Base-by-base conservation (phyloP, 2,888 invertebrate genomes). In the Eristalis pertinax region DNA sequence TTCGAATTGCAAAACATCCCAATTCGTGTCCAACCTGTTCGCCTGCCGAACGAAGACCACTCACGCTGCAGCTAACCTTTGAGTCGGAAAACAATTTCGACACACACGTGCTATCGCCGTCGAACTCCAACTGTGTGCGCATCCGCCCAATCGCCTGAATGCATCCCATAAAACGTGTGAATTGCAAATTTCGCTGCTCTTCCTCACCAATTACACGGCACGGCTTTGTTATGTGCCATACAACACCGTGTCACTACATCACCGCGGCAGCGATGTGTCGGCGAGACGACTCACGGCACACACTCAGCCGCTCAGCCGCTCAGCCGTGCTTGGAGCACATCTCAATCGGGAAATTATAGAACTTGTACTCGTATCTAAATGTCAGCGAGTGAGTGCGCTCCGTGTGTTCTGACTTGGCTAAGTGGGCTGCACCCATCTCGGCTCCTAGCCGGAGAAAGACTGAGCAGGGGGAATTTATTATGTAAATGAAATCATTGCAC, bases 401-500 rank as follows among this genome's bases (percentile, higher is more conserved):
- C 32, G 68, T 73, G 69, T 50, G 62, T 86, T 85, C 81, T 82
- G 41, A 64, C 74, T 8, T 60, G 22, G 63, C 35, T 82, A 86
- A 86, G 85, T 86, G 82, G 65, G 85, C 85, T 86, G 85, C 85
- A 86, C 85, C 85, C 82, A 85, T 76, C 41, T 67, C 64, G 32
- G 43, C 62, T 56, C 13, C 58, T 15, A 26, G 41, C 10, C 76
- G 67, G 69, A 60, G 81, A 85, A 76, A 81, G 82, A 85, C 13
- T 56, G n/a, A 69, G 38, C 22, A 68, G 76, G 43, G 58, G 75
- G 62, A 67, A 68, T 73, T 76, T 68, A 64, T 85, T 85, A 85
- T 85, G 84, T 68, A 84, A 84, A 84, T 84, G 24, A 70, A 84
- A 75, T 76, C 75, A 77, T 64, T 77, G 43, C 76, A 35, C 32